Evolutionary conservation across 2,797 vertebrate species (phyloP).

Genomic region (Balearica regulorum): DNA sequence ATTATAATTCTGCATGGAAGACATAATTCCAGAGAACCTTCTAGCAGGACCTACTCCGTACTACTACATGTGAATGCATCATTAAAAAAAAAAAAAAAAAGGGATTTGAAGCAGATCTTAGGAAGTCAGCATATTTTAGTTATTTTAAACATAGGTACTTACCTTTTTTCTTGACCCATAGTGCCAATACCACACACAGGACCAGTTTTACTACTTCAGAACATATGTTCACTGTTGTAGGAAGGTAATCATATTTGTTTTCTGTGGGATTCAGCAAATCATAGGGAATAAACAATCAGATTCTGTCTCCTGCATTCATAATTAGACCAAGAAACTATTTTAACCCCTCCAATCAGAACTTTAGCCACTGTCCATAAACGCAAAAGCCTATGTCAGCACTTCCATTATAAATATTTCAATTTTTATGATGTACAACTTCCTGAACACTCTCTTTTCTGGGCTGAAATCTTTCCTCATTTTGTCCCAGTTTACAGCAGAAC

Average conservation of each 20-base stretch:
- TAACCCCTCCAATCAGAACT: neutral
- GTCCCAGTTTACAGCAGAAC: neutral
- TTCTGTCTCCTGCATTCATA: neutral
- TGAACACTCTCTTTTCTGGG: neutral
- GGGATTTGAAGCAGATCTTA: neutral
- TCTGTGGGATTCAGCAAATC: conserved; percentile 76
- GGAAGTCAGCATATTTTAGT: neutral
- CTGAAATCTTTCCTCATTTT: neutral
- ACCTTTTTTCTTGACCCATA: conserved; percentile 88
- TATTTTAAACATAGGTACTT: neutral
- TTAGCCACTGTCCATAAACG: neutral
- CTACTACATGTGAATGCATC: neutral
- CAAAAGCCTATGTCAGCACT: neutral
- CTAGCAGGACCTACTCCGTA: neutral
- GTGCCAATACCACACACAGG: conserved; percentile 86
- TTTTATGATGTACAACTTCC: neutral
- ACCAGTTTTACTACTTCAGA: conserved; percentile 91
- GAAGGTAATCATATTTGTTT: conserved; percentile 94
- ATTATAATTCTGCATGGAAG: neutral
- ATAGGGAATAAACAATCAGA: neutral
- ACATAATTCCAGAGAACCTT: neutral
- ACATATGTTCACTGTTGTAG: conserved; percentile 94
- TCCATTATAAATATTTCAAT: neutral
- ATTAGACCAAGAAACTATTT: neutral
- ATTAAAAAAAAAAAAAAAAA: neutral